Conservation (phyloP, 2,888 invertebrate species). For the Drosophila nr. medialis region DNA sequence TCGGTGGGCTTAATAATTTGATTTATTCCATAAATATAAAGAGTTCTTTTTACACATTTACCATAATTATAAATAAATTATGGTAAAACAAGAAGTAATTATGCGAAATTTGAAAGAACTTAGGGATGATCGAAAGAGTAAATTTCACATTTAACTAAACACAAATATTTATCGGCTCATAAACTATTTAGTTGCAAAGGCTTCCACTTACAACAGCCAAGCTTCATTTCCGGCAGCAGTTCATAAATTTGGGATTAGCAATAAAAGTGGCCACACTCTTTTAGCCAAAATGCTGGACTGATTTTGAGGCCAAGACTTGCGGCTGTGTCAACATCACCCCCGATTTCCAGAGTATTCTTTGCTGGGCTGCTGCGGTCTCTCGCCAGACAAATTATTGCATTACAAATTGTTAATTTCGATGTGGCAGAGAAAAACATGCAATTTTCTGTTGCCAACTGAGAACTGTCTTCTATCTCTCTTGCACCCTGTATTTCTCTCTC, state of each 20-base stretch:
- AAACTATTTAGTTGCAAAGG: neutral
- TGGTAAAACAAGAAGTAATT: neutral
- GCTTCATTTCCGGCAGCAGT: slow-evolving; percentile 1
- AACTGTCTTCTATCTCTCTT: neutral
- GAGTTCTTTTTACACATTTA: neutral
- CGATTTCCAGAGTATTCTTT: neutral
- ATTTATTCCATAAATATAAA: neutral
- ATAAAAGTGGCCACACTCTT: slow-evolving; percentile 22
- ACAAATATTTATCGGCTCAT: neutral
- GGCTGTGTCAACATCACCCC: slow-evolving; percentile 28
- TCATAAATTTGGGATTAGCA: slow-evolving; percentile 23
- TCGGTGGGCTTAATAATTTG: neutral
- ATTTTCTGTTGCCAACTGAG: slow-evolving; percentile 49
- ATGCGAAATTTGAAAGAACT: neutral
- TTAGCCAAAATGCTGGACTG: slow-evolving; percentile 23
- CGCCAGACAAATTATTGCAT: slow-evolving; percentile 56
- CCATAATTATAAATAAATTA: neutral
- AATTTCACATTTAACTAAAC: neutral
- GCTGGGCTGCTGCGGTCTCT: slow-evolving; percentile 15
- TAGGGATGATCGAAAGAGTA: neutral
- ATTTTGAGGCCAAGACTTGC: slow-evolving; percentile 39
- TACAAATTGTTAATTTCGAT: slow-evolving; percentile 62
- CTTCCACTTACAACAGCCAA: neutral
- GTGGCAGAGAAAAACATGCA: slow-evolving; percentile 46
- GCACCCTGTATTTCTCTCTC: neutral